phyloP scores from a whole-genome alignment of 2,797 vertebrate species.

The Geotrypetes seraphini region DNA sequence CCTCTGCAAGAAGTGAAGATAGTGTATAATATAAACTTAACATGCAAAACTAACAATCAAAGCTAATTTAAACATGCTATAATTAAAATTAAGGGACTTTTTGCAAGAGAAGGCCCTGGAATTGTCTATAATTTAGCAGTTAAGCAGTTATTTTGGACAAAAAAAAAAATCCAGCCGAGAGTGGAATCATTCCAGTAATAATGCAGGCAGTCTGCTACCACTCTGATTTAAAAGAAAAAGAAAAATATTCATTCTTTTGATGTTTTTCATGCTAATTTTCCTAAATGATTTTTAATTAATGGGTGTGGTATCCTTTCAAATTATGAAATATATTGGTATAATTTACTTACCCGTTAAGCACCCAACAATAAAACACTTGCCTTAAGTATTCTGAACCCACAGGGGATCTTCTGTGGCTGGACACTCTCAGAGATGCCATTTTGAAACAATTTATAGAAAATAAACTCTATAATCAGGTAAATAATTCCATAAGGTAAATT shows the following conservation, averaged over 20 bases:
- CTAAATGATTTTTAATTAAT: conserved; percentile 45
- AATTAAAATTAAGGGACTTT: conserved; percentile 31
- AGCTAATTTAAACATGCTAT: conserved; percentile 23
- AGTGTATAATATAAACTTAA: neutral
- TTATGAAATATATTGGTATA: conserved; percentile 18
- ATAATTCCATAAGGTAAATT: conserved; percentile 63
- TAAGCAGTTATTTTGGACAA: neutral
- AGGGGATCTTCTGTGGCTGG: conserved; percentile 22
- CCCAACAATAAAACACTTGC: conserved; percentile 38
- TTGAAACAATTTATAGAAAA: conserved; percentile 60
- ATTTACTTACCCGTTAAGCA: conserved; percentile 22
- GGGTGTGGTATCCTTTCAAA: conserved; percentile 17
- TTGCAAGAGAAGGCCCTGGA: conserved; percentile 16
- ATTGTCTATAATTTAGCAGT: conserved; percentile 19
- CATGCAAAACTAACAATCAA: neutral
- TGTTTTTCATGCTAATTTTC: conserved; percentile 26
- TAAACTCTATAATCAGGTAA: conserved; percentile 89
- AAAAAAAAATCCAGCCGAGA: conserved; percentile 16
- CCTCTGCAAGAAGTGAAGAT: too few relatives aligned
- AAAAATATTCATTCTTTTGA: conserved; percentile 20
- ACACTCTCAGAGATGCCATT: conserved; percentile 29
- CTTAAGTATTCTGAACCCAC: neutral
- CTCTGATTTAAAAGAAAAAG: conserved; percentile 7
- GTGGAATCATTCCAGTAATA: conserved; percentile 12
- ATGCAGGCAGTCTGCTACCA: conserved; percentile 22